These are phyloP conservation scores for Allygus modestus DNA, from an alignment of 2,888 invertebrate species.

Conservation along the genomic window DNA sequence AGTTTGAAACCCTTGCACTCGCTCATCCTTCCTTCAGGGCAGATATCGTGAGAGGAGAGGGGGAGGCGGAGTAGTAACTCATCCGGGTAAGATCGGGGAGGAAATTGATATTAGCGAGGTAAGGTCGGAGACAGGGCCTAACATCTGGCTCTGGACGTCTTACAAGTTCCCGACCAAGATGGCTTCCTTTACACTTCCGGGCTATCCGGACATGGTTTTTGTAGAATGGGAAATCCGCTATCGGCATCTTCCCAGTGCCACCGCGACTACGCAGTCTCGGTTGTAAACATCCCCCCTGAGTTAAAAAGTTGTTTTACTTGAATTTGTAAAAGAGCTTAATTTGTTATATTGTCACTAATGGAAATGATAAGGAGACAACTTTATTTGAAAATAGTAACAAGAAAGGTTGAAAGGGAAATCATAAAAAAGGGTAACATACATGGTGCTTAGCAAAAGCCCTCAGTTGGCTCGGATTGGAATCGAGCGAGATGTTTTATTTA, in stretches of 20 bases:
- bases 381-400: no score
- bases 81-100: constrained; percentile 46
- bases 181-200: constrained; percentile 44
- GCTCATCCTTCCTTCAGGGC: no score
- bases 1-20: no score
- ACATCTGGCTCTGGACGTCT: constrained; percentile 9
- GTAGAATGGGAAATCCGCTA: constrained; percentile 49
- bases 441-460: no score
- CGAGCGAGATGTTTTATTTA: no score
- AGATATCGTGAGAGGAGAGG: constrained; percentile 18
- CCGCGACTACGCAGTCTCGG: background rate
- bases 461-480: no score
- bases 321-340: no score
- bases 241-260: background rate
- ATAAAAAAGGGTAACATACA: no score
- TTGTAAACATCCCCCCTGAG: background rate
- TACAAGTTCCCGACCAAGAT: constrained; percentile 42
- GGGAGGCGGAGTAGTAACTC: background rate
- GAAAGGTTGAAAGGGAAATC: no score
- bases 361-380: no score
- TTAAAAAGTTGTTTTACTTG: no score
- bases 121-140: background rate
- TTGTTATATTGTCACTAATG: no score
- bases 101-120: constrained; percentile 44
- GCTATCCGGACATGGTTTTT: constrained; percentile 31